Evolutionary conservation across 2,113 vertebrate genomes (phyloP).

Genomic region (Alexandromys fortis): DNA sequence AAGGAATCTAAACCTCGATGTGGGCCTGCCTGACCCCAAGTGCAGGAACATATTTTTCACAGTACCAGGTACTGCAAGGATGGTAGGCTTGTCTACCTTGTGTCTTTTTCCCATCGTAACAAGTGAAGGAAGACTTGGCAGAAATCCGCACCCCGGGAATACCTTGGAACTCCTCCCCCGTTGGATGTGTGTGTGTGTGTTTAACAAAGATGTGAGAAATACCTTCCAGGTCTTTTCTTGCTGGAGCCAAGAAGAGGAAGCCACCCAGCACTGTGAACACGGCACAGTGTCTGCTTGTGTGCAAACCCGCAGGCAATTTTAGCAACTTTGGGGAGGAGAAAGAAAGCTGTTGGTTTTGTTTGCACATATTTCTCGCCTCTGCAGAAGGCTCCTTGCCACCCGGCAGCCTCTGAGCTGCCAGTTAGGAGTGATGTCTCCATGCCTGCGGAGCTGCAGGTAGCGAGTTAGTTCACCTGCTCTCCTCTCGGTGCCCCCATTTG

Average conservation of each 20-base stretch:
- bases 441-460: background rate
- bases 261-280: conserved; percentile 76
- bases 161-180: conserved; percentile 64
- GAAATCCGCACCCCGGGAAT: conserved; percentile 42
- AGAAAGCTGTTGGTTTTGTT: conserved; percentile 85
- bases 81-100: background rate
- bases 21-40: background rate
- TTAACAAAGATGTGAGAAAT: conserved; percentile 74
- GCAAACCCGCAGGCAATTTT: conserved; percentile 86
- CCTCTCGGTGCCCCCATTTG: no score
- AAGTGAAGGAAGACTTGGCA: conserved; percentile 74
- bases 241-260: conserved; percentile 81
- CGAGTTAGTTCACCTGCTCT: background rate
- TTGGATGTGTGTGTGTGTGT: conserved; percentile 41
- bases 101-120: background rate
- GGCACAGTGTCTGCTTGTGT: conserved; percentile 85
- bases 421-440: conserved; percentile 53
- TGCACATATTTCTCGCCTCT: conserved; percentile 84
- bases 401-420: conserved; percentile 76
- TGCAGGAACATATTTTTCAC: background rate
- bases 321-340: conserved; percentile 85
- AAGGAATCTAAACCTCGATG: background rate
- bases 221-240: conserved; percentile 78
- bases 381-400: conserved; percentile 81
- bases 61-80: background rate